Evolutionary conservation across 37 sponge, comb jelly and placozoan genomes (phyloP).

Genomic region (Diacarnus erythraeanus): DNA sequence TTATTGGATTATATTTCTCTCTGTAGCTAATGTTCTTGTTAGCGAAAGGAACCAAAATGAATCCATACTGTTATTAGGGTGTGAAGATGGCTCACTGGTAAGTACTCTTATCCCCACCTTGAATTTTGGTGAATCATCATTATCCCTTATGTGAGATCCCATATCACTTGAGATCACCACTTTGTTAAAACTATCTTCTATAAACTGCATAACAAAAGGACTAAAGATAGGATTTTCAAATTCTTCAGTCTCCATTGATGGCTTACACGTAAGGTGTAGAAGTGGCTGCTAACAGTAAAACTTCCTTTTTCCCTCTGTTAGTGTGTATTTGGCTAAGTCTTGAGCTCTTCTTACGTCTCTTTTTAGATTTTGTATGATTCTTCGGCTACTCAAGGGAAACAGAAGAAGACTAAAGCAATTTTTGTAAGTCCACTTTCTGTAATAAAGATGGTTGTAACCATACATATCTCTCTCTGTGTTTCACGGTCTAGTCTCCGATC

Average conservation of each 20-base stretch:
- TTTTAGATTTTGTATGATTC: conserved; percentile 22
- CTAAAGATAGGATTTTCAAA: too few species aligned
- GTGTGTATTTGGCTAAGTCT: not conserved
- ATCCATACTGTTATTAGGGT: conserved; percentile 48
- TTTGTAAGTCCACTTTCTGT: conserved; percentile 40
- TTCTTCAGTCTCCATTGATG: too few species aligned
- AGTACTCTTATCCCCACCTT: too few species aligned
- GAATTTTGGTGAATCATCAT: too few species aligned
- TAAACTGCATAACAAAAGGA: too few species aligned
- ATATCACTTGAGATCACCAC: too few species aligned
- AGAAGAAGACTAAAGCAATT: conserved; percentile 19
- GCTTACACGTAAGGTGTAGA: too few species aligned
- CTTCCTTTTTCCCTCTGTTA: not conserved
- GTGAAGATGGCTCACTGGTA: conserved; percentile 65
- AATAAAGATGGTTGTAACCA: not conserved
- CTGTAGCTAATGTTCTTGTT: conserved; percentile 21
- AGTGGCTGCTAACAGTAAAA: too few species aligned
- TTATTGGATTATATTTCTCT: too few species aligned
- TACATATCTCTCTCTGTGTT: not conserved
- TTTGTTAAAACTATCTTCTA: too few species aligned
- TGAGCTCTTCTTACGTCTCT: not conserved
- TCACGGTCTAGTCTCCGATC: conserved; percentile 40
- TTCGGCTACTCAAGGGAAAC: not conserved
- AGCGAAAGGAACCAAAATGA: conserved; percentile 64
- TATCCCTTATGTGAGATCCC: too few species aligned